Conservation (phyloP, 2,888 invertebrate species). For the Gortyna flavago region DNA sequence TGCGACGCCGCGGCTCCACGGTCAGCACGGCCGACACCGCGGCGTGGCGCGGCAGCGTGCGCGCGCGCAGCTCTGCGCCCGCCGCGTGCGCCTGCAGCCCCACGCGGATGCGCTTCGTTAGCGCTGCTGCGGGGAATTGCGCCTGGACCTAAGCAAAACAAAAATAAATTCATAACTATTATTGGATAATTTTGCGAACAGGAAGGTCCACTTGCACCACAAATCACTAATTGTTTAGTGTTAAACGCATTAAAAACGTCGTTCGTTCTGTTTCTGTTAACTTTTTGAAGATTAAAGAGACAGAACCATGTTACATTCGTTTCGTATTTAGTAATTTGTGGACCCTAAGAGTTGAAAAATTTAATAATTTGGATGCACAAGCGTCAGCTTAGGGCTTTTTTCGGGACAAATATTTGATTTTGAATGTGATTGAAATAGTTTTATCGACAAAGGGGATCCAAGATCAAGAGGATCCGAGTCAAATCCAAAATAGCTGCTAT, state of each 20-base stretch:
- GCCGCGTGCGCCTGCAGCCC: constrained; percentile 99
- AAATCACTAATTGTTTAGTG: too few relatives aligned
- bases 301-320: too few relatives aligned
- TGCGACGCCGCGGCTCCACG: constrained; percentile 98
- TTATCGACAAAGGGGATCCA: too few relatives aligned
- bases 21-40: constrained; percentile 99
- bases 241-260: too few relatives aligned
- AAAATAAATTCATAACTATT: background rate
- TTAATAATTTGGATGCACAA: too few relatives aligned
- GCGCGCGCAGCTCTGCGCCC: constrained; percentile 94
- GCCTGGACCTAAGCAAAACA: constrained; percentile 90
- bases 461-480: too few relatives aligned
- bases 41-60: constrained; percentile 98
- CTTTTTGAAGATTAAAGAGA: too few relatives aligned
- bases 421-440: background rate
- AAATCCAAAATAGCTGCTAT: background rate
- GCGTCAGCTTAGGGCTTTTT: background rate
- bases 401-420: background rate
- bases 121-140: constrained; percentile 97
- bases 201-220: too few relatives aligned
- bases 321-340: too few relatives aligned
- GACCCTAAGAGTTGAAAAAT: too few relatives aligned
- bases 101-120: constrained; percentile 99
- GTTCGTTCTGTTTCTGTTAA: too few relatives aligned
- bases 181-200: background rate